Conservation (phyloP, 2,797 vertebrate genomes). For the Molothrus aeneus region DNA sequence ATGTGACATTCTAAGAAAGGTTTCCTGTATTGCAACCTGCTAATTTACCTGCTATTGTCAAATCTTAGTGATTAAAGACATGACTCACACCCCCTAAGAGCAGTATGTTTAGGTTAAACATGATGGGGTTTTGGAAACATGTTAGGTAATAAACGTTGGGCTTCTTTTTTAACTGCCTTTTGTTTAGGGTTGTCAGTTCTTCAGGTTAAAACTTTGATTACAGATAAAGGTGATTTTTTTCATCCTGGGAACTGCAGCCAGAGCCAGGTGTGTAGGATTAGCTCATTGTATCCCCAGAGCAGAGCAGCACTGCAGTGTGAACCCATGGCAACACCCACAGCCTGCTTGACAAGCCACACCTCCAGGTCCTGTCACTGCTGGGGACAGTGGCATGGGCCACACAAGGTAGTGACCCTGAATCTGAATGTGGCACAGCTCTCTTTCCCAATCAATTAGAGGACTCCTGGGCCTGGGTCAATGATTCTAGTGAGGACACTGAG, state of each 20-base stretch:
- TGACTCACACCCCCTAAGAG: neutral
- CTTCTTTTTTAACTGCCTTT: neutral
- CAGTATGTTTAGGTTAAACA: neutral
- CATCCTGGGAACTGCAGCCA: neutral
- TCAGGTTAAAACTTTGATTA: neutral
- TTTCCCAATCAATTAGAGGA: neutral
- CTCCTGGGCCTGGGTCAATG: neutral
- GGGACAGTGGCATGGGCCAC: neutral
- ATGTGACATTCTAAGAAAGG: neutral
- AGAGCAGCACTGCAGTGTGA: neutral
- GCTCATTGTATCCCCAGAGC: neutral
- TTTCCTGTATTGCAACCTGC: neutral
- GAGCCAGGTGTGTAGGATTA: neutral
- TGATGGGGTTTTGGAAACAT: neutral
- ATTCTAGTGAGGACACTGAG: neutral
- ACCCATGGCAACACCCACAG: neutral
- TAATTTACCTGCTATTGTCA: neutral
- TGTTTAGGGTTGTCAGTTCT: neutral
- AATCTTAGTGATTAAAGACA: neutral
- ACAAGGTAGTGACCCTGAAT: neutral
- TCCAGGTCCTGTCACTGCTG: neutral
- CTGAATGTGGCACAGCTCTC: neutral
- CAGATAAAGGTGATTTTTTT: conserved; percentile 7
- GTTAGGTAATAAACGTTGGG: neutral
- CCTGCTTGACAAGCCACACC: neutral